phyloP scores from a whole-genome alignment of 2,888 invertebrate species.

The Syrista parreyssii region DNA sequence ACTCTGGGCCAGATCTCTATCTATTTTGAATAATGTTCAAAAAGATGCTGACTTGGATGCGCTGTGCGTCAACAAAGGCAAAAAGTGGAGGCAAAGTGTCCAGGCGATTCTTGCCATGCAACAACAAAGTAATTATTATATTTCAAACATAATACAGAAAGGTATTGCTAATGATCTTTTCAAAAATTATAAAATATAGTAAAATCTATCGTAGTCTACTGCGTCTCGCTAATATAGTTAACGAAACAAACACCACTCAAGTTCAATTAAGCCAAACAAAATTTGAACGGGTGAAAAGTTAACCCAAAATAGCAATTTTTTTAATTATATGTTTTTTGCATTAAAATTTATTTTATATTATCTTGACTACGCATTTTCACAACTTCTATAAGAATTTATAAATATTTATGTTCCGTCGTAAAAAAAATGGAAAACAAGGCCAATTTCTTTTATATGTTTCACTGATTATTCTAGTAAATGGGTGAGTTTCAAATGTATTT shows the following conservation, averaged over 20 bases:
- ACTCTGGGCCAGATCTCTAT: constrained; percentile 76
- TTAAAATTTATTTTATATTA: constrained; percentile 8
- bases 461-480: constrained; percentile 65
- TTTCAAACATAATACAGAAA: neutral
- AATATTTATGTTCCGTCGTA: neutral
- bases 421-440: constrained; percentile 15
- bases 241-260: neutral
- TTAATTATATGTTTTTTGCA: constrained; percentile 16
- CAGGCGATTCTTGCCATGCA: constrained; percentile 70
- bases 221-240: neutral
- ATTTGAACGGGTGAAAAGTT: constrained; percentile 34
- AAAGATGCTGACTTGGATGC: constrained; percentile 66
- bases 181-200: neutral
- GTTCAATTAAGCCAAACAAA: constrained; percentile 27
- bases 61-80: constrained; percentile 67
- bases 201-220: neutral
- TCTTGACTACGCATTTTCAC: neutral
- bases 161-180: neutral
- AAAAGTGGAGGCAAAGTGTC: constrained; percentile 71
- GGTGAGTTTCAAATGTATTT: constrained; percentile 72
- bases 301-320: constrained; percentile 30
- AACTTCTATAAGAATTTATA: neutral
- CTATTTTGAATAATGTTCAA: constrained; percentile 69
- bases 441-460: constrained; percentile 1
- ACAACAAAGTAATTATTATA: constrained; percentile 61